Evolutionary conservation across 2,113 vertebrate species (phyloP).

Genomic region (Conger conger): DNA sequence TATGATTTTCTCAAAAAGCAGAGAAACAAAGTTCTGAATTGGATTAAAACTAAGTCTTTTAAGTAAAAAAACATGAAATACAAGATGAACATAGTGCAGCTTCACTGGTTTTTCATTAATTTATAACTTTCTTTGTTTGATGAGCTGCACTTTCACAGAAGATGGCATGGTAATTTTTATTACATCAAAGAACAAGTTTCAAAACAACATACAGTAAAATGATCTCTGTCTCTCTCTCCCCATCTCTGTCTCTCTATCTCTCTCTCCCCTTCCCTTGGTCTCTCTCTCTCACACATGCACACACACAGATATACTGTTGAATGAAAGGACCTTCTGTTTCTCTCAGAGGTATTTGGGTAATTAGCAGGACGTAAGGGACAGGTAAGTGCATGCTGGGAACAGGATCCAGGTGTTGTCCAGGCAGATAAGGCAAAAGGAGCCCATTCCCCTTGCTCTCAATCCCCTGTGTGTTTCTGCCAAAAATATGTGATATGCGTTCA

Average conservation of each 20-base stretch:
- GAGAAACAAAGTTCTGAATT: too few species aligned
- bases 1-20: too few species aligned
- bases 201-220: too few species aligned
- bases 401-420: neutral
- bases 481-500: neutral
- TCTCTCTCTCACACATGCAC: neutral
- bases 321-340: constrained; percentile 50
- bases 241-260: constrained; percentile 29
- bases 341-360: neutral
- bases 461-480: neutral
- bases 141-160: too few species aligned
- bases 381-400: neutral
- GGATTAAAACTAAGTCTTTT: too few species aligned
- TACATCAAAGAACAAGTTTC: too few species aligned
- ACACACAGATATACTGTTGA: constrained; percentile 51
- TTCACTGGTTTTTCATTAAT: too few species aligned
- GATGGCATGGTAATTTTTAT: too few species aligned
- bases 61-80: too few species aligned
- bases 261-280: neutral
- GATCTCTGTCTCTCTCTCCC: too few species aligned
- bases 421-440: neutral
- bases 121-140: too few species aligned
- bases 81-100: too few species aligned
- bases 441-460: neutral
- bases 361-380: neutral